Evolutionary conservation across 2,113 vertebrate genomes (phyloP).

Genomic region (Chinchilla lanigera): DNA sequence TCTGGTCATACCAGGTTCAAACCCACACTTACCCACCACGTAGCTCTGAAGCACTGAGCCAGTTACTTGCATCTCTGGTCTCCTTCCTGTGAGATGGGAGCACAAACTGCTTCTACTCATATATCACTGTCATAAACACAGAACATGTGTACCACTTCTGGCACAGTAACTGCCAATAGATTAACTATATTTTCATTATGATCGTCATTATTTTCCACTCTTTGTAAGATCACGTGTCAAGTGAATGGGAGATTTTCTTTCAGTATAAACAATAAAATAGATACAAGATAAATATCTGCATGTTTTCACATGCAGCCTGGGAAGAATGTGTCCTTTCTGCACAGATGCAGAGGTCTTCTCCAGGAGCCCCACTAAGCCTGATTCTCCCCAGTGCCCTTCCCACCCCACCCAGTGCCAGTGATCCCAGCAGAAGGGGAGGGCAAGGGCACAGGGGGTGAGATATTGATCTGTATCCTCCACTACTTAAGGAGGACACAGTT

Average conservation of each 20-base stretch:
- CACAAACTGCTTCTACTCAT: accelerated
- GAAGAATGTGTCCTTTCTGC: background rate
- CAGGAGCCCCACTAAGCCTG: too few species aligned
- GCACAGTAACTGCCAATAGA: accelerated
- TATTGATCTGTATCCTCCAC: too few species aligned
- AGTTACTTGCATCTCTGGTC: background rate
- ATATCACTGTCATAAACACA: too few species aligned
- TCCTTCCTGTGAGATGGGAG: background rate
- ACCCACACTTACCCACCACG: background rate
- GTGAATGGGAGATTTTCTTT: background rate
- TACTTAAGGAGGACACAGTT: too few species aligned
- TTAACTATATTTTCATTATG: background rate
- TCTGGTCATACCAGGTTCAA: background rate
- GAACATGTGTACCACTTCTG: too few species aligned
- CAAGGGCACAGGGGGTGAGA: background rate
- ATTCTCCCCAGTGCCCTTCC: background rate
- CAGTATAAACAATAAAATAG: background rate
- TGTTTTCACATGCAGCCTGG: background rate
- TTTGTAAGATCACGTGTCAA: background rate
- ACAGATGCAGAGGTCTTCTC: too few species aligned
- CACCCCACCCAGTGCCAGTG: too few species aligned
- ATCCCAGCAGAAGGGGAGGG: background rate
- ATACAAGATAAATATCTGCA: too few species aligned
- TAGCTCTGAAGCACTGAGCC: background rate
- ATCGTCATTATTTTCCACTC: too few species aligned